Conservation (phyloP, 2,888 invertebrate species). For the Linnaemya tessellans region DNA sequence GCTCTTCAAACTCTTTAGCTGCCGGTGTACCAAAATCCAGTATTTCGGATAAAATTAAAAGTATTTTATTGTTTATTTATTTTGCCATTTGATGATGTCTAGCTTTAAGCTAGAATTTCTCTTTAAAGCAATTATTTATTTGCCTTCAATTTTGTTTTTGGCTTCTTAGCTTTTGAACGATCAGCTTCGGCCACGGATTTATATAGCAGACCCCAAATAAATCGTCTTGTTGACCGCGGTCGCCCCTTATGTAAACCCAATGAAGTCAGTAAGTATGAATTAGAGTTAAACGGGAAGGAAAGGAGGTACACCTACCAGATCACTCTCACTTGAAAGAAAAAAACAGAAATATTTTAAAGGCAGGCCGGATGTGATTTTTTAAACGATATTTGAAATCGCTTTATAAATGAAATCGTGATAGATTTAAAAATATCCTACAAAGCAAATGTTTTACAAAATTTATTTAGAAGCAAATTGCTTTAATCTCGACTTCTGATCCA, state of each 20-base stretch:
- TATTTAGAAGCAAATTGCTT: no score
- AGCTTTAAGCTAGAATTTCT: background rate
- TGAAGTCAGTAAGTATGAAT: slow-evolving; percentile 84
- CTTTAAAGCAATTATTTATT: background rate
- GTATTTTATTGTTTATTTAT: slow-evolving; percentile 74
- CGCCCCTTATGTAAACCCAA: slow-evolving; percentile 86
- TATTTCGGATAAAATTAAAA: slow-evolving; percentile 82
- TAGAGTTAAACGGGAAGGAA: background rate
- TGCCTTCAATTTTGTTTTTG: slow-evolving; percentile 24
- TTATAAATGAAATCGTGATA: background rate
- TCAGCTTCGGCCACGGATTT: slow-evolving; percentile 81
- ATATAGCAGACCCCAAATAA: slow-evolving; percentile 78
- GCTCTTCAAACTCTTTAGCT: slow-evolving; percentile 61
- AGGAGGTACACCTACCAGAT: slow-evolving; percentile 23
- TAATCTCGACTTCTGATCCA: no score
- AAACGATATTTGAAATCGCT: background rate
- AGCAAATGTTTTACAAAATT: no score
- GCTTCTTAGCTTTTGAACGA: slow-evolving; percentile 80
- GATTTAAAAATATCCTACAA: no score
- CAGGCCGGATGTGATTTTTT: background rate
- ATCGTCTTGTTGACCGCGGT: slow-evolving; percentile 79
- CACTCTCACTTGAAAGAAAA: slow-evolving; percentile 50
- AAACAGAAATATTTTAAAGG: background rate
- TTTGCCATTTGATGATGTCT: slow-evolving; percentile 38
- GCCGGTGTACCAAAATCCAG: slow-evolving; percentile 76